Evolutionary conservation across 2,113 vertebrate genomes (phyloP).

Genomic region (Emydura subglobosa): DNA sequence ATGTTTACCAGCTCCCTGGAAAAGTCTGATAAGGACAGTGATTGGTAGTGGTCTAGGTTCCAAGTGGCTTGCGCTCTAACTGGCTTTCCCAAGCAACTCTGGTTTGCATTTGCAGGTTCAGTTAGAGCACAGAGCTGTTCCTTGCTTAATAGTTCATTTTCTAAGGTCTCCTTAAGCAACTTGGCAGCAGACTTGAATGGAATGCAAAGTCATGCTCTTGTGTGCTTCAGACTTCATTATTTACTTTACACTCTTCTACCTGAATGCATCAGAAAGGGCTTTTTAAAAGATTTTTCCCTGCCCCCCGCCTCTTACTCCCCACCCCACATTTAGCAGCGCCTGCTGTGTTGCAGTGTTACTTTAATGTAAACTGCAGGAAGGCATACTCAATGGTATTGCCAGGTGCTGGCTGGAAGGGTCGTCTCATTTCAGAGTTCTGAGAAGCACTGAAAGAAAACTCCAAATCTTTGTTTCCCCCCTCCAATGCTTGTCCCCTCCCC

Average conservation of each 20-base stretch:
- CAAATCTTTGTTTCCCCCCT: not conserved
- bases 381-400: slow-evolving; percentile 4
- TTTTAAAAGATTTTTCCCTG: not conserved
- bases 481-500: not conserved
- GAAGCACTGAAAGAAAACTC: not conserved
- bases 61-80: not conserved
- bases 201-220: slow-evolving; percentile 63
- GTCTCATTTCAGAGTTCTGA: slow-evolving; percentile 5
- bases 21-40: slow-evolving; percentile 35
- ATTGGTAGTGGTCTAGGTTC: not conserved
- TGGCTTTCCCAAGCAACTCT: not conserved
- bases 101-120: not conserved
- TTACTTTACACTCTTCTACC: slow-evolving; percentile 72
- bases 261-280: slow-evolving; percentile 63
- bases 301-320: not conserved
- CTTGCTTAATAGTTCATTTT: slow-evolving; percentile 15
- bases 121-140: accelerated
- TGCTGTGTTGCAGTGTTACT: slow-evolving; percentile 29
- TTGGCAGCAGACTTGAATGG: not conserved
- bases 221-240: slow-evolving; percentile 38
- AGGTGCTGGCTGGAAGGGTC: slow-evolving; percentile 54
- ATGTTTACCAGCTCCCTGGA: slow-evolving; percentile 32
- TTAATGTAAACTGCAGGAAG: slow-evolving; percentile 49
- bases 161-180: not conserved
- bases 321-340: slow-evolving; percentile 30